Base-by-base conservation (phyloP, 1,140 invertebrate genomes). In the Pseudobourletiella spinata region DNA sequence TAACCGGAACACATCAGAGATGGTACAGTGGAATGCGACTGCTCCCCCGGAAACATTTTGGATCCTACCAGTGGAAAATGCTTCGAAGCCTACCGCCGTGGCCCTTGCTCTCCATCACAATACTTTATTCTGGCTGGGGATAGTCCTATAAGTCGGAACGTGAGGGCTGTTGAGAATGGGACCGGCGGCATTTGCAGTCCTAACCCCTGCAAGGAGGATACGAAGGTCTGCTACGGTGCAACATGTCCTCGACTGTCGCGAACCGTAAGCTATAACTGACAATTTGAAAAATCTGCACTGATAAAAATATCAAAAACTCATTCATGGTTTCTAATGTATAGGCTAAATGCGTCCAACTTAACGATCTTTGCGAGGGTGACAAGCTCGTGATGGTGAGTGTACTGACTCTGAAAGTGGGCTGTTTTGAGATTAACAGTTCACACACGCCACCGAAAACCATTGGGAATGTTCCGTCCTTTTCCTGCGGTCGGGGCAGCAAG, bases 1-100 rank as follows among this genome's bases (percentile, higher is more conserved):
- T n/a, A n/a, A n/a, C n/a, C n/a, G n/a, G n/a, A n/a, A n/a, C n/a
- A n/a, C n/a, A n/a, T n/a, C n/a, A n/a, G 42, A 64, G 55, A 51
- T 51, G 66, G 66, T 25, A 51, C 51, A 26, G 52, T 52, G 0
- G 52, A 67, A 24, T 67, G 66, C 32, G 62, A 67, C 43, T 67
- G 66, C 50, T 26, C 48, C 11, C 22, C 20, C n/a, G 25, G 18
- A 26, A 18, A 64, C 20, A 26, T 67, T 8, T 64, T 26, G 18
- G n/a, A 63, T 29, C 29, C 43, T 26, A 54, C 22, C 6, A 44
- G 52, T 44, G 62, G 54, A n/a, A 61, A 57, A 14, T 67, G 66
- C 24, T 67, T 61, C 32, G n/a, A 26, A 18, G 58, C 62, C 1
- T 57, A 64, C 22, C 29, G n/a, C 30, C 39, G 20, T 54, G 66